Evolutionary conservation across 2,113 vertebrate genomes (phyloP), one percentile per base, ranked within the genome.

Genomic region (Campylorhamphus procurvoides): DNA sequence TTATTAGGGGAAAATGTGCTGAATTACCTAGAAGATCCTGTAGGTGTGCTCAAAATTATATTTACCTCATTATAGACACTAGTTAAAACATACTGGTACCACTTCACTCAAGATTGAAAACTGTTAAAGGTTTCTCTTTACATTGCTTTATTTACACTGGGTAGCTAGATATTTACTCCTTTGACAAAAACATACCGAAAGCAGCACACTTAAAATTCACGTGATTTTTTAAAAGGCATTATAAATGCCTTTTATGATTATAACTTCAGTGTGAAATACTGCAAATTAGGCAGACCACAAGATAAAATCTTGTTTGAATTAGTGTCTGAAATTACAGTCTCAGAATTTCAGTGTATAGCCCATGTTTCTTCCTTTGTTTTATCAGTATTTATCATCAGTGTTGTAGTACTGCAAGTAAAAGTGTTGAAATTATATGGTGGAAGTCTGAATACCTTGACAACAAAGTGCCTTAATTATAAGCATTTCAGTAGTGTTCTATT

Each of bases 1-100:
- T 90, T 91, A 82, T 84, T 90, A 81, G 35, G 50, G 53, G 58
- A 60, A 95, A 77, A 85, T 88, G 83, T 96, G 56, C 60, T 71
- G 39, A 72, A 39, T 93, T 89, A 95, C 84, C 84, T 55, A 92
- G 93, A 93, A 83, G 47, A 91, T 96, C 86, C 93, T 58, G 25
- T 93, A 62, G 35, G 50, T 84, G 40, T 93, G 78, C 29, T 76
- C 27, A 96, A 97, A 89, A 53, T 80, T 86, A 27, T 94, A 79
- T 96, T 93, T 95, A 82, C 24, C 46, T 69, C 92, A 56, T 79
- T 94, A 86, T 14, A 93, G 63, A 31, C 23, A 80, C 44, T 75
- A 87, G 74, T 90, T 96, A 96, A 84, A 92, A 95, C 77, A 71
- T 60, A 76, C 47, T 80, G 67, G 52, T 95, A 80, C 55, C 85